A percentile compares a stretch with the other conserved stretches of the same genome.
phyloP scores from a whole-genome alignment of 1,140 invertebrate species.

The Eupeodes corollae region DNA sequence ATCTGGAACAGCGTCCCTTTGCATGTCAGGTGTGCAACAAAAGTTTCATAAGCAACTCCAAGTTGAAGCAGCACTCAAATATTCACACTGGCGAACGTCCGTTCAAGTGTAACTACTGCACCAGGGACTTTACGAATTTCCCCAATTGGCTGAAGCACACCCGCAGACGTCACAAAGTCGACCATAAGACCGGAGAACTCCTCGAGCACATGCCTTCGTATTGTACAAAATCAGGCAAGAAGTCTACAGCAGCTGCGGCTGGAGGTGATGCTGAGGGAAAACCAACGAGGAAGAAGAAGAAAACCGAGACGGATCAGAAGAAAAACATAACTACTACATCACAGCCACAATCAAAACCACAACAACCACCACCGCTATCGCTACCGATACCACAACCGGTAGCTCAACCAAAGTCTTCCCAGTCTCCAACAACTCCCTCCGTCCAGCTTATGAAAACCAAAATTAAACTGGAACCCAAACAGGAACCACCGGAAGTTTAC shows the following conservation, averaged over 20 bases:
- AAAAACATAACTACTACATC: slow-evolving; percentile 4
- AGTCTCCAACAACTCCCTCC: slow-evolving; percentile 6
- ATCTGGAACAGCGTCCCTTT: slow-evolving; percentile 38
- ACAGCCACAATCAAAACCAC: slow-evolving; percentile 1
- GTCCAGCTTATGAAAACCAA: slow-evolving; percentile 19
- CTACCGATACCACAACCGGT: slow-evolving; percentile 1
- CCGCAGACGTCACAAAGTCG: slow-evolving; percentile 42
- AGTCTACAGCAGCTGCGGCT: slow-evolving; percentile 22
- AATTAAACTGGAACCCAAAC: slow-evolving; percentile 27
- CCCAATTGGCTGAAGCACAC: slow-evolving; percentile 48
- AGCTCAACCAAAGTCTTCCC: background rate
- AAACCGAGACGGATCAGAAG: background rate
- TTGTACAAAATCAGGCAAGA: slow-evolving; percentile 32
- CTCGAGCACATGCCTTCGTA: slow-evolving; percentile 37
- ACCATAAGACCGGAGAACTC: slow-evolving; percentile 41
- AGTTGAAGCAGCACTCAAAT: slow-evolving; percentile 45
- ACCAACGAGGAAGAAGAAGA: slow-evolving; percentile 3
- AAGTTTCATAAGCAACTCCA: slow-evolving; percentile 42
- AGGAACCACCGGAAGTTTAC: slow-evolving; percentile 19
- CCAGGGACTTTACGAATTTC: slow-evolving; percentile 44
- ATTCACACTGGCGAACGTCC: slow-evolving; percentile 44
- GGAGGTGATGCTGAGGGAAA: slow-evolving; percentile 9
- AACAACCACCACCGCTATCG: slow-evolving; percentile 5
- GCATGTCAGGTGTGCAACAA: slow-evolving; percentile 40
- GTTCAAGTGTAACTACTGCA: slow-evolving; percentile 44